Percentiles rank a stretch among this genome's conserved stretches.
phyloP scores from a whole-genome alignment of 2,888 invertebrate species.

The Leptopilina myrica region DNA sequence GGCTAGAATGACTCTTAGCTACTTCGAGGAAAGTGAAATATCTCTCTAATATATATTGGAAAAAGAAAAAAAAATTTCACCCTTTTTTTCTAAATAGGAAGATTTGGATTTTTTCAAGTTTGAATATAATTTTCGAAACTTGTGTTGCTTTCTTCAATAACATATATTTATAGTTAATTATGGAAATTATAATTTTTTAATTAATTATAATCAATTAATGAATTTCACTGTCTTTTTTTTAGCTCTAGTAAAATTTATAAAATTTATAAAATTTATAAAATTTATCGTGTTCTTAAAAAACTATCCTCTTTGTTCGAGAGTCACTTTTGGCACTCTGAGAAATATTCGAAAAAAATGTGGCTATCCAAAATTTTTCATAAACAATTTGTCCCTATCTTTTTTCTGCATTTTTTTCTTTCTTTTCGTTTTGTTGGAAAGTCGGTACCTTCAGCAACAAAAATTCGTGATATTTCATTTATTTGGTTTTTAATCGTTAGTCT shows the following conservation, averaged over 20 bases:
- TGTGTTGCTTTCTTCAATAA: too few relatives aligned
- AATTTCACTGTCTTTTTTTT: background rate
- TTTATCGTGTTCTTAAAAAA: background rate
- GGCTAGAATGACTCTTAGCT: slow-evolving; percentile 40
- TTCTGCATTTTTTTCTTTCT: slow-evolving; percentile 36
- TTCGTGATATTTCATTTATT: background rate
- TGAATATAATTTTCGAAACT: too few relatives aligned
- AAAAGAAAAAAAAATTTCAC: slow-evolving; percentile 7
- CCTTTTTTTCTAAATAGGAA: background rate
- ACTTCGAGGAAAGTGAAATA: slow-evolving; percentile 37
- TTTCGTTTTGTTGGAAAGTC: slow-evolving; percentile 21
- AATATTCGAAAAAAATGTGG: slow-evolving; percentile 58
- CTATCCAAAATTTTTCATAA: slow-evolving; percentile 15
- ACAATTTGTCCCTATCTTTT: too few relatives aligned
- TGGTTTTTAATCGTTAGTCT: too few relatives aligned
- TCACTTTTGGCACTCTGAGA: slow-evolving; percentile 75
- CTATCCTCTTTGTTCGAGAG: slow-evolving; percentile 45
- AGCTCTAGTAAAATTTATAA: background rate
- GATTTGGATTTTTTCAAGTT: slow-evolving; percentile 3
- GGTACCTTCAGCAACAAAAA: background rate
- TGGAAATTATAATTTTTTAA: background rate
- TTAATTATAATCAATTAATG: too few relatives aligned
- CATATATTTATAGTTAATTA: too few relatives aligned
- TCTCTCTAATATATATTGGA: background rate
- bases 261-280: slow-evolving; percentile 2